Evolutionary conservation across 2,888 invertebrate genomes (phyloP).

Genomic region (Cantharis flavilabris): DNA sequence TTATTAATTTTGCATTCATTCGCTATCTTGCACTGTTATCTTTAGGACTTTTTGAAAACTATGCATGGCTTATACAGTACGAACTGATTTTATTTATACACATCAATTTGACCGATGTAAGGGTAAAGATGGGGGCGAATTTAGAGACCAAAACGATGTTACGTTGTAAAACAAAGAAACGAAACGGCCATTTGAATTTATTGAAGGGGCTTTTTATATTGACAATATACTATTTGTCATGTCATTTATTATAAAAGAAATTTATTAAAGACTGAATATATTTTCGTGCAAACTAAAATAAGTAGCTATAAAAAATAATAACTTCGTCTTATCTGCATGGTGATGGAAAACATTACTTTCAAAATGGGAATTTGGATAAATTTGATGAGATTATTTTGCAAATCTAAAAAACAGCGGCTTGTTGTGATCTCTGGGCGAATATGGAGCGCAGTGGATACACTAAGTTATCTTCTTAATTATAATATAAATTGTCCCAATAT

Average conservation of each 20-base stretch:
- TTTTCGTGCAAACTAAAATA: background rate
- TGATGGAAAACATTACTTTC: background rate
- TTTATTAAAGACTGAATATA: background rate
- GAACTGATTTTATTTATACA: slow-evolving; percentile 5
- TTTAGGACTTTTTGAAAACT: background rate
- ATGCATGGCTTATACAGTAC: background rate
- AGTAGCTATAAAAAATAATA: background rate
- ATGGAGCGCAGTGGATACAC: background rate
- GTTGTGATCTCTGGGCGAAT: background rate
- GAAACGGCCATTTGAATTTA: background rate
- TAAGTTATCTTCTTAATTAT: background rate
- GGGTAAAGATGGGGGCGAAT: slow-evolving; percentile 7
- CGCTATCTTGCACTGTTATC: background rate
- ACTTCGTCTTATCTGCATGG: background rate
- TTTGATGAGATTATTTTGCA: background rate
- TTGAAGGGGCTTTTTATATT: slow-evolving; percentile 4
- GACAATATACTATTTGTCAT: background rate
- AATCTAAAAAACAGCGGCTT: background rate
- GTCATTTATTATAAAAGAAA: background rate
- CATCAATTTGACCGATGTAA: slow-evolving; percentile 15
- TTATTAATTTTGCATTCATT: background rate
- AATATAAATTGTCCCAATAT: background rate
- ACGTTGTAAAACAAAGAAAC: slow-evolving; percentile 13
- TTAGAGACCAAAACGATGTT: slow-evolving; percentile 11
- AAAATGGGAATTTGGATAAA: background rate